phyloP scores from a whole-genome alignment of 2,888 invertebrate genomes.

The Reticulitermes lucifugus region DNA sequence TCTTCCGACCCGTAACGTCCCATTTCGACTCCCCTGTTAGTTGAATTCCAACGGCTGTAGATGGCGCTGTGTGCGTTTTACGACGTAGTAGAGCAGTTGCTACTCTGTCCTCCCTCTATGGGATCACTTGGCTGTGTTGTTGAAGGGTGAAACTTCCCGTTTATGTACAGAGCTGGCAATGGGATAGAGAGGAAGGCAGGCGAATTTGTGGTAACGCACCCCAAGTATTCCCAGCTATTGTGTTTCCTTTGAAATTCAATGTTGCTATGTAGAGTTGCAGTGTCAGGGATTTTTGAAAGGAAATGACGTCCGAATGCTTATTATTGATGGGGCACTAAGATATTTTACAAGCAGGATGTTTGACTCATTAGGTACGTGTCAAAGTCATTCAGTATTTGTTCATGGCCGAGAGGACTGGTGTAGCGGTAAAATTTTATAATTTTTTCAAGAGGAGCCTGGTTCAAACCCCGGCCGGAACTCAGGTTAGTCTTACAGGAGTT shows the following conservation, averaged over 20 bases:
- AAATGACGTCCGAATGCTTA: no score
- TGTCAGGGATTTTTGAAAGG: neutral
- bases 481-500: no score
- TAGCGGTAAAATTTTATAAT: no score
- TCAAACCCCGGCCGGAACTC: no score
- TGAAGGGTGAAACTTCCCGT: conserved; percentile 38
- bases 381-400: no score
- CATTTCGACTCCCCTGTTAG: conserved; percentile 53
- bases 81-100: conserved; percentile 48
- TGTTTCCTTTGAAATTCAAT: neutral
- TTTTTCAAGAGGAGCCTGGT: no score
- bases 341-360: no score
- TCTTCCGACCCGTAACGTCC: conserved; percentile 48
- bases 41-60: conserved; percentile 56
- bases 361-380: no score
- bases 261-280: neutral
- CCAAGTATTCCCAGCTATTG: neutral
- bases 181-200: conserved; percentile 2
- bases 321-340: no score
- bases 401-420: no score
- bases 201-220: conserved; percentile 33
- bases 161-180: conserved; percentile 28
- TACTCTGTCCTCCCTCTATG: conserved; percentile 43
- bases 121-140: conserved; percentile 26
- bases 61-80: conserved; percentile 55